phyloP scores from a whole-genome alignment of 2,113 vertebrate species.

The Zosterops borbonicus region DNA sequence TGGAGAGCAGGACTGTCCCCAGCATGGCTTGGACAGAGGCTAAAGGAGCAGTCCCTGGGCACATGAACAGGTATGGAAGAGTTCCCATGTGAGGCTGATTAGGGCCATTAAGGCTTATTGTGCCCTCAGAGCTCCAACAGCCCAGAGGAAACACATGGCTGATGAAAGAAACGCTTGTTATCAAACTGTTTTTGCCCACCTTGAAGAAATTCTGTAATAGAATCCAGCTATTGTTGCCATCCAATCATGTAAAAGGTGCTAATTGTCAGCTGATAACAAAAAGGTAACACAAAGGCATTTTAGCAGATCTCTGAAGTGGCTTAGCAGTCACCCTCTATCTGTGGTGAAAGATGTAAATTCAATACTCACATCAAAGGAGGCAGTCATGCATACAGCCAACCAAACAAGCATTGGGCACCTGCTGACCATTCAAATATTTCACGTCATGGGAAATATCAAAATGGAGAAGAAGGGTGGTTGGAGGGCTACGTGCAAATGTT shows the following conservation, averaged over 20 bases:
- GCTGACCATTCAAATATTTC: not conserved
- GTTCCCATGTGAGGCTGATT: not conserved
- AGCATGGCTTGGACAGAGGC: rapidly evolving
- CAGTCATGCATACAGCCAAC: not conserved
- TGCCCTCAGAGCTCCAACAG: not conserved
- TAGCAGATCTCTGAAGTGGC: not conserved
- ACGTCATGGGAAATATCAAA: not conserved
- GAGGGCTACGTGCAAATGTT: rapidly evolving
- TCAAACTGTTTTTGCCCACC: not conserved
- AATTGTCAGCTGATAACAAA: not conserved
- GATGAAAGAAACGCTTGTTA: not conserved
- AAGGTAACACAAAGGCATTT: not conserved
- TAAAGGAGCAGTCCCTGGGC: not conserved
- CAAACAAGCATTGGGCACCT: not conserved
- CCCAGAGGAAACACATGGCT: not conserved
- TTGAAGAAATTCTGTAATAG: not conserved
- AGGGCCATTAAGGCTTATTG: not conserved
- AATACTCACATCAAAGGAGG: not conserved
- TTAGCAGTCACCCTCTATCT: not conserved
- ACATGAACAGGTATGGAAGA: not conserved
- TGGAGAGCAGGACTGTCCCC: not conserved
- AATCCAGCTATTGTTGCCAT: not conserved
- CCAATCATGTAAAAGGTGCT: not conserved
- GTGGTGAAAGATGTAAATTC: not conserved
- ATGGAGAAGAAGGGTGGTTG: not conserved